Evolutionary conservation across 2,888 invertebrate species (phyloP), one percentile per base, ranked within the genome.

Genomic region (Oegoconia quadripuncta): DNA sequence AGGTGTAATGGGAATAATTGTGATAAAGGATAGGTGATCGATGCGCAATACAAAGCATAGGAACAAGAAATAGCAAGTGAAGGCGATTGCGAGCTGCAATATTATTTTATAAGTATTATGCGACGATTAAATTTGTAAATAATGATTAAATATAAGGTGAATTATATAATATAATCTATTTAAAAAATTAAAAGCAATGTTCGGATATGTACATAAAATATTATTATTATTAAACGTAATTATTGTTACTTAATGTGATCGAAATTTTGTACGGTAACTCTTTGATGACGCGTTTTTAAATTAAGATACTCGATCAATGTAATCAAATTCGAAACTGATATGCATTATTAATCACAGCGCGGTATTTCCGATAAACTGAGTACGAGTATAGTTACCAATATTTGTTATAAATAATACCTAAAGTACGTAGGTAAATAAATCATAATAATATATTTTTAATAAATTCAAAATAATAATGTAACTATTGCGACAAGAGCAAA

Each of bases 71-170:
- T 34, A 50, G 59, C 38, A 56, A 58, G 58, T 56, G 59, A 64
- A 67, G 70, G 65, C 67, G 69, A 80, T 81, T 74, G 79, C 74
- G 67, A 75, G 61, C 74, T 81, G 86, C 86, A 87, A 87, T 87
- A 86, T 79, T 81, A 81, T 68, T 67, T 57, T 57, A 57, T 84
- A 86, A 82, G 81, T 82, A 79, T 79, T 75, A 74, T 61, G 34
- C 31, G 37, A 34, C 14, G 63, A 63, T 61, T 66, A 66, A 72
- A 64, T 57, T 60, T 82, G 81, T 80, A 81, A 71, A 79, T 83
- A 63, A 68, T 55, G 56, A 44, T 49, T 49, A 50, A n/a, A 44
- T 45, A 42, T 59, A 59, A 47, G 43, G 46, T 50, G 50, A 52
- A 57, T 52, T 64, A 59, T 44, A 41, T 41, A 31, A 50, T 59